Conservation (phyloP, 2,888 invertebrate genomes). For the Drosophila histrio region DNA sequence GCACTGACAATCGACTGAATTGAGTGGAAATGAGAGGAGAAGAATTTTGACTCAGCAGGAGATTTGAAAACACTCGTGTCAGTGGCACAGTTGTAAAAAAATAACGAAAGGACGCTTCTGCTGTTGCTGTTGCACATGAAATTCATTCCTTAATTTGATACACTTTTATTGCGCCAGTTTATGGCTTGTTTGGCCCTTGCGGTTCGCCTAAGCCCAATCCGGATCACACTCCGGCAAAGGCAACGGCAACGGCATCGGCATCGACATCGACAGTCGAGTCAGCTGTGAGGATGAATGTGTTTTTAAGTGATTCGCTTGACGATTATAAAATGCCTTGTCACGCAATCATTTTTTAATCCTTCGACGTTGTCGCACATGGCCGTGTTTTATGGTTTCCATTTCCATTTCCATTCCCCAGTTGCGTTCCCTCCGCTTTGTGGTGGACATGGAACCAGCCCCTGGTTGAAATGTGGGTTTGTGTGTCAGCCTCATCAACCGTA, state of each 20-base stretch:
- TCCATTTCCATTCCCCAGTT: neutral
- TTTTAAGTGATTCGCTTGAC: conserved; percentile 72
- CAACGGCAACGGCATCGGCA: neutral
- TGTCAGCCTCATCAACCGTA: conserved; percentile 42
- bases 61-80: conserved; percentile 2
- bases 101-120: conserved; percentile 20
- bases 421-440: neutral
- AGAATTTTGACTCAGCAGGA: neutral
- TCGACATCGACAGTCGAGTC: conserved; percentile 1
- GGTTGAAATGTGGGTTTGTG: conserved; percentile 59
- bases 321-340: conserved; percentile 81
- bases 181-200: conserved; percentile 75
- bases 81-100: conserved; percentile 30
- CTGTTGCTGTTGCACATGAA: conserved; percentile 50
- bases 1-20: conserved; percentile 9
- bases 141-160: conserved; percentile 75
- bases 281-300: conserved; percentile 55
- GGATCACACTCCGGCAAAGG: conserved; percentile 35
- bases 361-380: conserved; percentile 58
- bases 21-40: conserved; percentile 28
- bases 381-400: conserved; percentile 54
- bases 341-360: conserved; percentile 80
- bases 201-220: conserved; percentile 52
- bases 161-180: conserved; percentile 77
- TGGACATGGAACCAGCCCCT: conserved; percentile 16